These are phyloP conservation scores for Melozone crissalis DNA, from an alignment of 2,113 vertebrate genomes.

Conservation along the genomic window DNA sequence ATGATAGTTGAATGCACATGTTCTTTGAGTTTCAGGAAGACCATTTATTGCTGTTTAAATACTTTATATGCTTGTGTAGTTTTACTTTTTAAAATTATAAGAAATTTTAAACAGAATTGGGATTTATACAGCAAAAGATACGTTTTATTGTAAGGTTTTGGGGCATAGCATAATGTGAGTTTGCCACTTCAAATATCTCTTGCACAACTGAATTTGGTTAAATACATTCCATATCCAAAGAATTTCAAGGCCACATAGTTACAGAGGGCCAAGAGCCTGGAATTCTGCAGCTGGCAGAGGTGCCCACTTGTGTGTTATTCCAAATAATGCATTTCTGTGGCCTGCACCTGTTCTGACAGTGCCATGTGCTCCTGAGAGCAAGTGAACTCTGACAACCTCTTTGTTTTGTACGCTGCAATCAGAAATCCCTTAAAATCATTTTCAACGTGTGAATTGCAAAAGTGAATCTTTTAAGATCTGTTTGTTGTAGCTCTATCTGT, in stretches of 20 bases:
- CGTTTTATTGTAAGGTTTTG: not conserved
- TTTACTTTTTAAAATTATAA: not conserved
- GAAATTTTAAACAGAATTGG: not conserved
- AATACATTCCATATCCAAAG: constrained; percentile 9
- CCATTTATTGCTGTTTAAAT: not conserved
- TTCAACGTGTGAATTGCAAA: not conserved
- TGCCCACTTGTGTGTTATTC: not conserved
- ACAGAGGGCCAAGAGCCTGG: not conserved
- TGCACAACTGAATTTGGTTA: not conserved
- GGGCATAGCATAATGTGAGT: not conserved
- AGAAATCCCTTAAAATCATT: not conserved
- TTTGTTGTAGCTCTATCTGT: not conserved
- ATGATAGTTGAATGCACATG: not conserved
- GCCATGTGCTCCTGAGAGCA: not conserved
- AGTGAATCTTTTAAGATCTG: not conserved
- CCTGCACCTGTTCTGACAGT: not conserved
- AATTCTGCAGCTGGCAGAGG: not conserved
- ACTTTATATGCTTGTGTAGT: not conserved
- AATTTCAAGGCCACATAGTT: not conserved
- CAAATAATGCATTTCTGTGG: not conserved
- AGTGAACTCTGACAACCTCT: not conserved
- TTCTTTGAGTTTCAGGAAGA: not conserved
- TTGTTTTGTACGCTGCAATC: not conserved
- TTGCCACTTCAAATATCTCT: not conserved
- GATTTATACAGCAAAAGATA: not conserved